Conservation (phyloP, 2,888 invertebrate genomes). For the Beris chalybata region DNA sequence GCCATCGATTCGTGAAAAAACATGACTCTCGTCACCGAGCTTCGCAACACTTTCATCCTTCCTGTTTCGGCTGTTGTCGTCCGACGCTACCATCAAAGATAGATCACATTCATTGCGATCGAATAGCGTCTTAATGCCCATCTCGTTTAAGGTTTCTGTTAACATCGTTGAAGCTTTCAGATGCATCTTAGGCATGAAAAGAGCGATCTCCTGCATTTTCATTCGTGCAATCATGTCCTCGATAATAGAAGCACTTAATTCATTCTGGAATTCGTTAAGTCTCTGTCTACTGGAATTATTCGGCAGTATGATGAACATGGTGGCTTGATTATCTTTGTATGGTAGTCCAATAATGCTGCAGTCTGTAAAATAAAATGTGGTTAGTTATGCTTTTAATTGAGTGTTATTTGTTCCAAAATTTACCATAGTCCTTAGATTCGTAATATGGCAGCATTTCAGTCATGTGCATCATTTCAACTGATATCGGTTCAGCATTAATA, state of each 20-base stretch:
- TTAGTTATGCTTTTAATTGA: constrained; percentile 1
- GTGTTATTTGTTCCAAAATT: neutral
- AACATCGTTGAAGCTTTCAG: constrained; percentile 64
- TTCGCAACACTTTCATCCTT: too few relatives aligned
- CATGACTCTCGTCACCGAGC: too few relatives aligned
- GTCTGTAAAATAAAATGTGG: constrained; percentile 43
- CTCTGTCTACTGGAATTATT: constrained; percentile 56
- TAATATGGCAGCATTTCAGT: constrained; percentile 63
- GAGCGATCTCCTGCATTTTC: constrained; percentile 55
- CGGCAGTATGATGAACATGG: constrained; percentile 69
- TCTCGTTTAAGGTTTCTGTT: constrained; percentile 58
- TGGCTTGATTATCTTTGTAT: constrained; percentile 64
- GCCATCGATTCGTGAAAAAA: too few relatives aligned
- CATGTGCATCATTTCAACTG: constrained; percentile 65
- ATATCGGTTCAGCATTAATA: constrained; percentile 47
- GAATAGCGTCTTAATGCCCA: constrained; percentile 70
- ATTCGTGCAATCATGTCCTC: constrained; percentile 51
- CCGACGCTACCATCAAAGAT: constrained; percentile 58
- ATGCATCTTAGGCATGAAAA: constrained; percentile 73
- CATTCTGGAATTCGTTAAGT: constrained; percentile 56
- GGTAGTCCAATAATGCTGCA: constrained; percentile 68
- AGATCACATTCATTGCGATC: constrained; percentile 65
- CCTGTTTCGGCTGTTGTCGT: too few relatives aligned
- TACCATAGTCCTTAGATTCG: constrained; percentile 45
- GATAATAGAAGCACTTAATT: constrained; percentile 56